These are phyloP conservation scores for Linhomoeus sp. DNA, from an alignment of 2,888 invertebrate species.

Conservation along the genomic window DNA sequence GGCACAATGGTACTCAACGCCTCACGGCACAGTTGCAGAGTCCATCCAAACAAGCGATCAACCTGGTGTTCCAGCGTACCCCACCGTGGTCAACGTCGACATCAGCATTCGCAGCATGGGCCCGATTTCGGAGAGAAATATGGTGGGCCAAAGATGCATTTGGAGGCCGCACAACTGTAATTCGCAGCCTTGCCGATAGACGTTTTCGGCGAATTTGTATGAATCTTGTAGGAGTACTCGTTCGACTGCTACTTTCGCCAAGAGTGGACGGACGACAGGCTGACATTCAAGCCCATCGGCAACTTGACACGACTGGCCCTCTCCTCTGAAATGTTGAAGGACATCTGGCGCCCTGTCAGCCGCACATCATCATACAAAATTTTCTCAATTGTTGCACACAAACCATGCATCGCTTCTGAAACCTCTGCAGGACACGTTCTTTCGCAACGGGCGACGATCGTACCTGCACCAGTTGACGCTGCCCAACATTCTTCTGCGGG, in stretches of 20 bases:
- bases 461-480: constrained; percentile 85
- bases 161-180: too few species aligned
- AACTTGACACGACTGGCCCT: constrained; percentile 38
- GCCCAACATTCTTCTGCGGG: constrained; percentile 52
- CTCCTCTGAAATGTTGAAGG: constrained; percentile 59
- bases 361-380: constrained; percentile 36
- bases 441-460: constrained; percentile 77
- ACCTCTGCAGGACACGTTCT: constrained; percentile 78
- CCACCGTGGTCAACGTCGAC: constrained; percentile 55
- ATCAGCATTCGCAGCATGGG: constrained; percentile 72
- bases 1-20: constrained; percentile 11
- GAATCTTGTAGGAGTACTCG: constrained; percentile 46
- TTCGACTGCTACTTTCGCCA: constrained; percentile 74
- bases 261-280: constrained; percentile 58
- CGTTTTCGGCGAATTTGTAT: too few species aligned
- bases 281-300: constrained; percentile 39
- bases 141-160: constrained; percentile 43
- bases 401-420: constrained; percentile 50
- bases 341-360: constrained; percentile 89
- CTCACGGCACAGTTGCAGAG: too few species aligned
- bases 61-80: constrained; percentile 38
- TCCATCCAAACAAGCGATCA: not conserved
- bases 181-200: too few species aligned
- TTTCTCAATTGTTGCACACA: constrained; percentile 1
- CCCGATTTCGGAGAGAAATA: constrained; percentile 63